A percentile compares a stretch with the other conserved stretches of the same genome.
These are phyloP conservation scores for Megaustenia siamemsis DNA, from an alignment of 2,888 invertebrate species.

Conservation along the genomic window DNA sequence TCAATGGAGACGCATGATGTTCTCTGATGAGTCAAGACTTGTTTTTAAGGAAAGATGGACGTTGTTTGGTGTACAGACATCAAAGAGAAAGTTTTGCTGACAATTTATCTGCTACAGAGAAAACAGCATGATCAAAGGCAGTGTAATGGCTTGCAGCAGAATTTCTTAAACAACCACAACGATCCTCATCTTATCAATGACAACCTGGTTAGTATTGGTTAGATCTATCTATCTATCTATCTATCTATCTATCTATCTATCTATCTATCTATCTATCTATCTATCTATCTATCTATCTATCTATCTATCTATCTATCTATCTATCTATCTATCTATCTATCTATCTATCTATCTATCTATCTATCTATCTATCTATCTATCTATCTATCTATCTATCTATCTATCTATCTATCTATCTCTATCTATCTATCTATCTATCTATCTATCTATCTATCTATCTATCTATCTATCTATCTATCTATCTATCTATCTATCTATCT, in stretches of 20 bases:
- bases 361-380: slow-evolving; percentile 15
- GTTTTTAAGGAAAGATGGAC: too few relatives aligned
- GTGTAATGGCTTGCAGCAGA: too few relatives aligned
- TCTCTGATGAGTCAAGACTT: too few relatives aligned
- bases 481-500: slow-evolving; percentile 12
- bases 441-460: slow-evolving; percentile 15
- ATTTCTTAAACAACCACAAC: too few relatives aligned
- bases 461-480: slow-evolving; percentile 15
- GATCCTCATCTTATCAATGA: too few relatives aligned
- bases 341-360: slow-evolving; percentile 15
- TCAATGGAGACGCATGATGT: too few relatives aligned
- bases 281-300: slow-evolving; percentile 15
- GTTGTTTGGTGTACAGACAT: too few relatives aligned
- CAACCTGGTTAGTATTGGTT: too few relatives aligned
- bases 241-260: slow-evolving; percentile 15
- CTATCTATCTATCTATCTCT: slow-evolving; percentile 15
- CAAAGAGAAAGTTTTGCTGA: too few relatives aligned
- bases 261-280: slow-evolving; percentile 15
- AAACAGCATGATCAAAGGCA: too few relatives aligned
- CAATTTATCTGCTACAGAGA: too few relatives aligned
- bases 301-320: slow-evolving; percentile 12
- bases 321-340: slow-evolving; percentile 12
- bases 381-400: slow-evolving; percentile 15
- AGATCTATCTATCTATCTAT: slow-evolving; percentile 12
- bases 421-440: slow-evolving; percentile 11